Percentiles rank a stretch among this genome's conserved stretches.
These are phyloP conservation scores for Tenebrio molitor DNA, from an alignment of 1,140 invertebrate genomes.

Conservation along the genomic window DNA sequence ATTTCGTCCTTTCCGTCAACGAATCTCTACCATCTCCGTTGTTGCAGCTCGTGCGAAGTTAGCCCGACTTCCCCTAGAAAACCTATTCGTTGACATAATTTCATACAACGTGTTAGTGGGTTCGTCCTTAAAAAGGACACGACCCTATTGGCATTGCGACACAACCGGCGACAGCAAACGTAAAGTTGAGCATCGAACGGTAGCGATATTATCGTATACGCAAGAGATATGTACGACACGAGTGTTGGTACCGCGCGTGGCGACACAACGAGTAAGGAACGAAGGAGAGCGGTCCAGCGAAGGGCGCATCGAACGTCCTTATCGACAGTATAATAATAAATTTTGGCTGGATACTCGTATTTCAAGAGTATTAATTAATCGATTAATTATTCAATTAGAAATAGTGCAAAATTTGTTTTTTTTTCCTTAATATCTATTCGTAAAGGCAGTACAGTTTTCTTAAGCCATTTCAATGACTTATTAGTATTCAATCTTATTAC, in stretches of 20 bases:
- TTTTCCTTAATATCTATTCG: conserved; percentile 44
- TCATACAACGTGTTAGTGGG: too few relatives aligned
- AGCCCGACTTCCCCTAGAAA: too few relatives aligned
- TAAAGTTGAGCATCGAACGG: neutral
- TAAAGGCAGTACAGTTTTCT: conserved; percentile 44
- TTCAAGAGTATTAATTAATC: conserved; percentile 33
- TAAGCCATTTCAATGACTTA: conserved; percentile 37
- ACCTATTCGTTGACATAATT: too few relatives aligned
- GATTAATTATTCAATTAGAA: conserved; percentile 41
- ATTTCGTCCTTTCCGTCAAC: too few relatives aligned
- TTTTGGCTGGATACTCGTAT: conserved; percentile 33
- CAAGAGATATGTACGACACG: conserved; percentile 3
- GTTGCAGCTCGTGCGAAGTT: too few relatives aligned
- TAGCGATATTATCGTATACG: conserved; percentile 21
- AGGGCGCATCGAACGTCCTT: conserved; percentile 8
- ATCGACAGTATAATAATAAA: conserved; percentile 24
- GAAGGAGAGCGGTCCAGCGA: conserved; percentile 8
- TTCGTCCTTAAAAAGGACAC: too few relatives aligned
- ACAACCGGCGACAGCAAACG: conserved; percentile 1
- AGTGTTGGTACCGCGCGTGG: too few relatives aligned
- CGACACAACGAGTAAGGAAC: too few relatives aligned
- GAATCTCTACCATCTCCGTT: too few relatives aligned
- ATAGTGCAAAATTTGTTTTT: conserved; percentile 45
- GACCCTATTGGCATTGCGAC: too few relatives aligned
- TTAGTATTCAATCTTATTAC: conserved; percentile 33